phyloP scores from a whole-genome alignment of 2,888 invertebrate genomes.

The Epirrhoe alternata region DNA sequence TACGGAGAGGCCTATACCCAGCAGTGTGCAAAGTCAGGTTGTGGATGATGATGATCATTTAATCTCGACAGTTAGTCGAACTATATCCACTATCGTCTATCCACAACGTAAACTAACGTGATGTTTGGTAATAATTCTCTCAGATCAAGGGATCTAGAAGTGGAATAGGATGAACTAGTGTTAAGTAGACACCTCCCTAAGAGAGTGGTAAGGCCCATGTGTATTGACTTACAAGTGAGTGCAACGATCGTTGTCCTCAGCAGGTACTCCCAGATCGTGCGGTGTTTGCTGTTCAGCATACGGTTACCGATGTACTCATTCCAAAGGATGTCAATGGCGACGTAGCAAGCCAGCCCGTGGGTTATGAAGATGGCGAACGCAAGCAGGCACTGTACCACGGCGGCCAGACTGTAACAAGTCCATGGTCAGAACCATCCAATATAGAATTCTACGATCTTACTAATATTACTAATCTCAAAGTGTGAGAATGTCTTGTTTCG shows the following conservation, averaged over 20 bases:
- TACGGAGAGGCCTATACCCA: too few species aligned
- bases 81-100: too few species aligned
- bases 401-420: conserved; percentile 84
- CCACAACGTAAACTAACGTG: too few species aligned
- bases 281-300: conserved; percentile 86
- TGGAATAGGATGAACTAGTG: too few species aligned
- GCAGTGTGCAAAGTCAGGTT: too few species aligned
- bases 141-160: too few species aligned
- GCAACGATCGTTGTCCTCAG: conserved; percentile 92
- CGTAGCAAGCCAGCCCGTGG: conserved; percentile 97
- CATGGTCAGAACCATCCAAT: neutral
- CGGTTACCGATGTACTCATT: conserved; percentile 88
- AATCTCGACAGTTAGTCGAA: too few species aligned
- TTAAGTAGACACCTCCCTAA: neutral
- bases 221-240: conserved; percentile 91
- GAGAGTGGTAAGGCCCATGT: neutral
- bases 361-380: conserved; percentile 95
- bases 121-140: too few species aligned
- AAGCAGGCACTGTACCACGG: conserved; percentile 89
- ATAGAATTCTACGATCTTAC: neutral
- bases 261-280: conserved; percentile 90
- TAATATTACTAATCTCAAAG: neutral
- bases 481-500: neutral
- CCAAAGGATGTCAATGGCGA: conserved; percentile 97
- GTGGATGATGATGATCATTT: too few species aligned